A percentile compares a stretch with the other conserved stretches of the same genome.
These are phyloP conservation scores for Caenorhabditis zanzibari DNA, from an alignment of 2,888 invertebrate species.

Conservation along the genomic window DNA sequence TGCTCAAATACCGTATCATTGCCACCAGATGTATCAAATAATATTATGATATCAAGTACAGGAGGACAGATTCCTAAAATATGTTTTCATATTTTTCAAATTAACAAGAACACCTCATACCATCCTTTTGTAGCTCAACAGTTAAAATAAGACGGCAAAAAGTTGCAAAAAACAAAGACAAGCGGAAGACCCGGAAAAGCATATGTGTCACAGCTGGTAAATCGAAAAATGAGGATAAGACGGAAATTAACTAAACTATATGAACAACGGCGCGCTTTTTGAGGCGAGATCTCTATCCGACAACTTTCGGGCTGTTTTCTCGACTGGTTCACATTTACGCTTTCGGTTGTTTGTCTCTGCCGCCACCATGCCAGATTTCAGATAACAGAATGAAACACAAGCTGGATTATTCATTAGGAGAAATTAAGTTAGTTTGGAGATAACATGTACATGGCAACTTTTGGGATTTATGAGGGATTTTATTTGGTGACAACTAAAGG, in stretches of 20 bases:
- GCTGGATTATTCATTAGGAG: constrained; percentile 40
- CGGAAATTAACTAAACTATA: constrained; percentile 53
- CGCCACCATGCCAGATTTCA: constrained; percentile 47
- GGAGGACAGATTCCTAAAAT: constrained; percentile 76
- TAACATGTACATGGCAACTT: neutral
- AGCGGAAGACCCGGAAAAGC: constrained; percentile 23
- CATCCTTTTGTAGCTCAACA: constrained; percentile 36
- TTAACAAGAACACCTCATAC: neutral
- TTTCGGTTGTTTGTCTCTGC: constrained; percentile 42
- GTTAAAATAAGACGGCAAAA: constrained; percentile 8
- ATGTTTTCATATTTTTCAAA: neutral
- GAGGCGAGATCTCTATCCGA: constrained; percentile 49
- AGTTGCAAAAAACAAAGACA: constrained; percentile 23
- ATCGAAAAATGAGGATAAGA: constrained; percentile 24
- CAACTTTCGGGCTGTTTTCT: constrained; percentile 38
- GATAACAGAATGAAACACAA: constrained; percentile 61
- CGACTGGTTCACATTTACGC: constrained; percentile 50
- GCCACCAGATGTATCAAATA: constrained; percentile 82
- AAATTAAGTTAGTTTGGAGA: neutral
- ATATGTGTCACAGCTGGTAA: constrained; percentile 24
- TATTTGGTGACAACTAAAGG: constrained; percentile 72
- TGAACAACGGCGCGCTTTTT: constrained; percentile 32
- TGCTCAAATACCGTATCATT: constrained; percentile 76
- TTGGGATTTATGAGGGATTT: constrained; percentile 2
- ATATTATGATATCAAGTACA: constrained; percentile 80